Conservation (phyloP, 2,797 vertebrate species). For the Pygocentrus nattereri region DNA sequence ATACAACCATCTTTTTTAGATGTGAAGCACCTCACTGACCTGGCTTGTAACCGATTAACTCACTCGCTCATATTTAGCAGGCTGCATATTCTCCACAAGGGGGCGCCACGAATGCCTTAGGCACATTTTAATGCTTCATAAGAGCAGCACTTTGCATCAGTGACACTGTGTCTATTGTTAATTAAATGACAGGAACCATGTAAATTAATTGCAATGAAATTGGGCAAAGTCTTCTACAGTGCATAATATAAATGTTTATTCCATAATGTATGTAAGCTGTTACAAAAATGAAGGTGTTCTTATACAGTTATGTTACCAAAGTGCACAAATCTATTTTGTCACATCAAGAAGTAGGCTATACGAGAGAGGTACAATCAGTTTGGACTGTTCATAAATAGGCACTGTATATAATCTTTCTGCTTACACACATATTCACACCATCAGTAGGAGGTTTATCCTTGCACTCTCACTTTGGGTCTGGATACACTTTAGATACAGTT, state of each 20-base stretch:
- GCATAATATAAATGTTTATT: constrained; percentile 59
- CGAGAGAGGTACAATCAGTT: constrained; percentile 54
- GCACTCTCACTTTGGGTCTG: constrained; percentile 16
- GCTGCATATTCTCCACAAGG: too few relatives aligned
- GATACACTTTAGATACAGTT: constrained; percentile 25
- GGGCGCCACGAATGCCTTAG: too few relatives aligned
- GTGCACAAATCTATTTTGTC: constrained; percentile 43
- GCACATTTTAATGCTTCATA: too few relatives aligned
- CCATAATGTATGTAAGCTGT: constrained; percentile 22
- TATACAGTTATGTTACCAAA: constrained; percentile 39
- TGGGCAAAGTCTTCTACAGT: background rate
- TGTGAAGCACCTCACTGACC: too few relatives aligned
- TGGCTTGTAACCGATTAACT: too few relatives aligned
- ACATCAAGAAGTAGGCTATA: constrained; percentile 39
- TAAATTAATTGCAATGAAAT: background rate
- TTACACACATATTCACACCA: constrained; percentile 23
- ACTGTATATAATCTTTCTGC: constrained; percentile 38
- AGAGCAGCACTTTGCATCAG: too few relatives aligned
- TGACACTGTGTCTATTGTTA: too few relatives aligned
- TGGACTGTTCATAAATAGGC: constrained; percentile 50
- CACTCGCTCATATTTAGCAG: too few relatives aligned
- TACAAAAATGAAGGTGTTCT: constrained; percentile 52
- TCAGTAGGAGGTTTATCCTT: constrained; percentile 34
- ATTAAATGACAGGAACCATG: background rate
- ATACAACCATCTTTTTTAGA: too few relatives aligned